Percentiles rank a stretch among this genome's conserved stretches.
These are phyloP conservation scores for Porites lobata DNA, from an alignment of 92 coral and sea anemone species.

Conservation along the genomic window DNA sequence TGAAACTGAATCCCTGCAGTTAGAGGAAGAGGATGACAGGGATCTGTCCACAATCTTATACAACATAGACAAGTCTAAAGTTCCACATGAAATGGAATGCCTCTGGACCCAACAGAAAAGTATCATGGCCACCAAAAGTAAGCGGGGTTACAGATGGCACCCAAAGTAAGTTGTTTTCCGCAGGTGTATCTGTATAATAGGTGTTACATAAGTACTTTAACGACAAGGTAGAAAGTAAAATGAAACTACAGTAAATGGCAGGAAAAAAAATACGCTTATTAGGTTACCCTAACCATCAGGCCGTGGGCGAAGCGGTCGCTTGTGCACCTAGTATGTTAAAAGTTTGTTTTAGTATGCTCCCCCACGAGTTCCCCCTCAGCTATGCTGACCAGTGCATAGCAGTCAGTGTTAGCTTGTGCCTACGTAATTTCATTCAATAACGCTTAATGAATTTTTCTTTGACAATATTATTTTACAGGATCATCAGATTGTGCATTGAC, in stretches of 20 bases:
- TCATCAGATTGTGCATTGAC: no score
- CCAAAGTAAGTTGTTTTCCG: slow-evolving; percentile 38
- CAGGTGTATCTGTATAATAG: neutral
- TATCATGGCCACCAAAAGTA: neutral
- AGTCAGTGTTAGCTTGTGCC: neutral
- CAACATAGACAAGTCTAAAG: neutral
- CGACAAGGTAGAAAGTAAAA: no score
- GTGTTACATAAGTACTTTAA: neutral
- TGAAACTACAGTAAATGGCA: no score
- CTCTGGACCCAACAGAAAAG: slow-evolving; percentile 49
- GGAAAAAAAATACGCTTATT: no score
- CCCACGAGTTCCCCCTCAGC: no score
- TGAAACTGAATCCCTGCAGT: neutral
- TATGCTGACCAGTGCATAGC: neutral
- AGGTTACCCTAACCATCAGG: no score
- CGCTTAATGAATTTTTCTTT: neutral
- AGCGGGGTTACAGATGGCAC: slow-evolving; percentile 50
- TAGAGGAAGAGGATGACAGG: slow-evolving; percentile 30
- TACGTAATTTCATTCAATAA: neutral
- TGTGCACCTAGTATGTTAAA: no score
- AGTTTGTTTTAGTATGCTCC: no score
- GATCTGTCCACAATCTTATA: slow-evolving; percentile 24
- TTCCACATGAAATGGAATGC: slow-evolving; percentile 12
- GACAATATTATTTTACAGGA: no score
- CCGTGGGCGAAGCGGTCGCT: no score